Evolutionary conservation across 2,113 vertebrate species (phyloP), one percentile per base, ranked within the genome.

Genomic region (Opisthocomus hoazin): DNA sequence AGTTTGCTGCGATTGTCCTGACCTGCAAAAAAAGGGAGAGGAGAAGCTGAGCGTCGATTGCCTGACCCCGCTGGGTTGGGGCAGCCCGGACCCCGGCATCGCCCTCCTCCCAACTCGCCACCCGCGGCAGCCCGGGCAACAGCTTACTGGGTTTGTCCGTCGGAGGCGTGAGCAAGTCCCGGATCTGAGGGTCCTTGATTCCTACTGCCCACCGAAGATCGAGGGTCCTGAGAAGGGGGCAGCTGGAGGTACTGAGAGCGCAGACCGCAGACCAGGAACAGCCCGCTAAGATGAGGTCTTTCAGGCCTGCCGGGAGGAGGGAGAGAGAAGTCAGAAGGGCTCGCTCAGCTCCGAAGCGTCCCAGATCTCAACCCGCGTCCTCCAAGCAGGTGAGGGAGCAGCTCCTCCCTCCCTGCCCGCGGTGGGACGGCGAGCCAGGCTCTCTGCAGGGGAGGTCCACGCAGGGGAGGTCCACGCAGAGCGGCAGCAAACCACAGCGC

Each of bases 1-100:
- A 99, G 98, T 97, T 99, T 99, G 97, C 99, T 99, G 94, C 99
- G 99, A 98, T 99, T 99, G 98, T 99, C 99, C 97, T 99, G 99
- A 97, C 99, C 99, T 99, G 95, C 12, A 0, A 5, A n/a, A n/a
- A n/a, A n/a, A 6, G 3, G 39, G 18, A 82, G 17, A 85, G 64
- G 27, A 63, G 18, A 64, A 39, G 27, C 9, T n/a, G 53, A 27
- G 26, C 11, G 1, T 3, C 34, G 61, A 36, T 27, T 6, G 1
- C 1, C 18, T 2, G 32, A n/a, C 61, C n/a, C 26, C 2, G 29
- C 19, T 9, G 39, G 2, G 1, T 1, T 4, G 22, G 26, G 27
- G 22, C 6, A 11, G 20, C 48, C 16, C 2, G 1, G 17, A 64
- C 17, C 17, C n/a, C 3, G 15, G 26, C 43, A 15, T 5, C 1